phyloP scores from a whole-genome alignment of 2,113 vertebrate genomes.

The Hyla sarda region DNA sequence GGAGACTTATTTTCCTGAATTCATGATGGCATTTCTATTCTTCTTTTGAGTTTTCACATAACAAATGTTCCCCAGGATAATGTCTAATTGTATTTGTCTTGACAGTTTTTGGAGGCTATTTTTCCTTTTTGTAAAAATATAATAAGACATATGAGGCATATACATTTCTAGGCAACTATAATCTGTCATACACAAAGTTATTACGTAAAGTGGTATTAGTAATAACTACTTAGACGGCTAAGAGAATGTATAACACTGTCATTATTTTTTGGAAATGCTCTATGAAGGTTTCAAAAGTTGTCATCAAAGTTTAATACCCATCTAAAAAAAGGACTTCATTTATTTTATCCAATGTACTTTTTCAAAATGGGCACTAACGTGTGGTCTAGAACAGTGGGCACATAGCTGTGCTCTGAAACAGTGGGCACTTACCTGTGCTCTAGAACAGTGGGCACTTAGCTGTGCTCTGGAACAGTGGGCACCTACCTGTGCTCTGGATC shows the following conservation, averaged over 20 bases:
- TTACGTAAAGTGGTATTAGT: background rate
- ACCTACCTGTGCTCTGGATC: too few relatives aligned
- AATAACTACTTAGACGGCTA: background rate
- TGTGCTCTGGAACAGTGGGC: too few relatives aligned
- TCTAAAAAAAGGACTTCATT: background rate
- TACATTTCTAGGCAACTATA: background rate
- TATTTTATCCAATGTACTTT: background rate
- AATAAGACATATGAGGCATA: background rate
- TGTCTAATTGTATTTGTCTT: conserved; percentile 29
- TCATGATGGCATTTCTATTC: conserved; percentile 22
- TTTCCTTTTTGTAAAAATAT: conserved; percentile 30
- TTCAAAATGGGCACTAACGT: too few relatives aligned
- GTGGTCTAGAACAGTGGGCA: too few relatives aligned
- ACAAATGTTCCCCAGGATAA: conserved; percentile 11
- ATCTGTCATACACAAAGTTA: background rate
- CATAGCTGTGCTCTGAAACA: too few relatives aligned
- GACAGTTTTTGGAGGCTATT: conserved; percentile 18
- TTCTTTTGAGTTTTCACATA: conserved; percentile 26
- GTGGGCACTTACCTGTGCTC: too few relatives aligned
- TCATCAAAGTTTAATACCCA: background rate
- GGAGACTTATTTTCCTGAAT: background rate
- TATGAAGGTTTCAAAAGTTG: background rate
- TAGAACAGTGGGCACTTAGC: too few relatives aligned
- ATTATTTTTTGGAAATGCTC: background rate
- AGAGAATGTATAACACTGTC: background rate